Conservation (phyloP, 1,140 invertebrate genomes). For the Pseudachorutes palmiensis region DNA sequence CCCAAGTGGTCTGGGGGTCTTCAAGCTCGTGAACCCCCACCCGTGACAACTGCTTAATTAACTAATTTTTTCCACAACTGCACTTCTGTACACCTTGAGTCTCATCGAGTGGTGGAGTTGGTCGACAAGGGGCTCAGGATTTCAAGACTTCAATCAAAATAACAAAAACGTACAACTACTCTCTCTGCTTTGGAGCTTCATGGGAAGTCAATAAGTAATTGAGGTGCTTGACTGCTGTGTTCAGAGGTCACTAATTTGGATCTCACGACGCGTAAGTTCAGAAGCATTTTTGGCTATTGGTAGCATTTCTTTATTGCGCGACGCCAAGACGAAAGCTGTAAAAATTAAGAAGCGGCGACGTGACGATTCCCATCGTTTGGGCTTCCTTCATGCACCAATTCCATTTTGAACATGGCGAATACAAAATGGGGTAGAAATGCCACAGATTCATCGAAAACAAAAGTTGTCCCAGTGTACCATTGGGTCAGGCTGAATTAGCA, state of each 20-base stretch:
- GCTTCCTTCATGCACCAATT: not conserved
- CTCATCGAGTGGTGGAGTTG: no score
- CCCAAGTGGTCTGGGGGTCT: not conserved
- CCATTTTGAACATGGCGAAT: no score
- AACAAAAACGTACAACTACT: not conserved
- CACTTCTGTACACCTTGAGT: not conserved
- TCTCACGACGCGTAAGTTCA: not conserved
- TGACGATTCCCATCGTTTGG: no score
- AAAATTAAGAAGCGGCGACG: no score
- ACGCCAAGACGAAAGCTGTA: not conserved
- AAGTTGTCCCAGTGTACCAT: not conserved
- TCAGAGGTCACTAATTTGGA: not conserved
- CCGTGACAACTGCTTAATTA: not conserved
- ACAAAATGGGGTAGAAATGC: not conserved
- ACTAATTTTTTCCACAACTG: not conserved
- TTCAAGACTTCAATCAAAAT: no score
- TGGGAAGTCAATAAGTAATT: not conserved
- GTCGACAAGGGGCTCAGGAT: no score
- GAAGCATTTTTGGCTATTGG: not conserved
- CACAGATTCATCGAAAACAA: not conserved
- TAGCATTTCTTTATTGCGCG: not conserved
- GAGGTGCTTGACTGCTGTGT: not conserved
- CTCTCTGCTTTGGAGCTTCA: not conserved
- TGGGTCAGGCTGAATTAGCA: not conserved
- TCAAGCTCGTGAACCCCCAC: not conserved